Evolutionary conservation across 2,113 vertebrate genomes (phyloP), one percentile per base, ranked within the genome.

Genomic region (Lophochroa leadbeateri): DNA sequence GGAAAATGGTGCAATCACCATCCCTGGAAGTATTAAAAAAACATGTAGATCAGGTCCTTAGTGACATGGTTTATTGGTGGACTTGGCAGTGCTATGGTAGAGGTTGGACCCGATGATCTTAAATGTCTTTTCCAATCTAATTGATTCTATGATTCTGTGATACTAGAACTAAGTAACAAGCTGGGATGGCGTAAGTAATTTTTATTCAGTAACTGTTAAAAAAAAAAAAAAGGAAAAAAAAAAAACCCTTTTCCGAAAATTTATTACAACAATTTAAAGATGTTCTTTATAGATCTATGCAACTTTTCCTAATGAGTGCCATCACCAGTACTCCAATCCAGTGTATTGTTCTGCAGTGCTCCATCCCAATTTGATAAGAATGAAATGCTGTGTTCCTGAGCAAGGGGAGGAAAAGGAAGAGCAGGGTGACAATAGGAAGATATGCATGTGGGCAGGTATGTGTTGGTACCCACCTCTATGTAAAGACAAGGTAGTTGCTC

Each of bases 341-440:
- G 18, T 33, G 5, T 55, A 79, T 85, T 79, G 2, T 23, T 20
- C 33, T 77, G 12, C 39, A 70, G 13, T 35, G 13, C 13, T 89
- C 10, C 29, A 50, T 6, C 2, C 9, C 9, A 89, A 10, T 75
- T 13, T 5, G 4, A 11, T 21, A 63, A 43, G 12, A 85, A 27
- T 31, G 52, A 77, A 82, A 64, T 76, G 9, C 2, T 64, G 5
- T 29, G 3, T 33, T 84, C 33, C 31, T 5, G 1, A 55, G 17
- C 2, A n/a, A 10, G 6, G 1, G 7, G 8, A 81, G 17, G 24
- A 81, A 75, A 11, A 63, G 10, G 35, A 75, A 70, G 3, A 6
- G 7, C 2, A 4, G 7, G 3, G 2, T 1, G 13, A 31, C 6
- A 80, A 10, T 8, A 57, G 1, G 7, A 53, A 64, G 14, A 44